Evolutionary conservation across 2,888 invertebrate genomes (phyloP).

Genomic region (Acanthococcus lagerstroemiae): DNA sequence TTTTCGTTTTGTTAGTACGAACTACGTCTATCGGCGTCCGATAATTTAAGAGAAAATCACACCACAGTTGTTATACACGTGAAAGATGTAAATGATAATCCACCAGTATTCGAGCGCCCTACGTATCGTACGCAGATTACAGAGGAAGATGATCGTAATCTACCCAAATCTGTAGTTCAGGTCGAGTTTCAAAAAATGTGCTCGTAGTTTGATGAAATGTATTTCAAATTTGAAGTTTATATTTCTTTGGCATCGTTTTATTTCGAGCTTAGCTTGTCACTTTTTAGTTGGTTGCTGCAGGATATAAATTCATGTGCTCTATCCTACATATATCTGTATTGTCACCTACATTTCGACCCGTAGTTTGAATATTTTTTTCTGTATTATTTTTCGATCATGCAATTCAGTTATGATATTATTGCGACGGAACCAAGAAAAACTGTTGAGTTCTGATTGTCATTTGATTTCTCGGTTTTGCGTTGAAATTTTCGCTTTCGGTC

Average conservation of each 20-base stretch:
- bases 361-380: no score
- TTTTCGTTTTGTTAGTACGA: constrained; percentile 66
- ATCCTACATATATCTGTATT: no score
- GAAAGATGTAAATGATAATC: constrained; percentile 97
- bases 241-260: no score
- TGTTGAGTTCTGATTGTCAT: neutral
- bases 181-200: constrained; percentile 45
- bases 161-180: constrained; percentile 88
- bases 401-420: constrained; percentile 25
- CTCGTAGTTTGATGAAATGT: no score
- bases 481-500: neutral
- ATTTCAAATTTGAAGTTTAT: no score
- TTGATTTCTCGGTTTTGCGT: neutral
- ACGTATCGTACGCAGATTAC: constrained; percentile 92
- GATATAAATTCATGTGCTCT: no score
- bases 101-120: constrained; percentile 89
- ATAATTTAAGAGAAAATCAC: constrained; percentile 94
- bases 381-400: constrained; percentile 32
- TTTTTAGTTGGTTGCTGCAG: no score
- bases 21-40: constrained; percentile 85
- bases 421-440: neutral
- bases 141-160: constrained; percentile 87
- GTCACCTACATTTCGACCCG: no score
- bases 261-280: no score
- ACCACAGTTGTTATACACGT: constrained; percentile 94